These are phyloP conservation scores for Catalaphyllia jardinei DNA, from an alignment of 64 coral and sea anemone species.

Conservation along the genomic window DNA sequence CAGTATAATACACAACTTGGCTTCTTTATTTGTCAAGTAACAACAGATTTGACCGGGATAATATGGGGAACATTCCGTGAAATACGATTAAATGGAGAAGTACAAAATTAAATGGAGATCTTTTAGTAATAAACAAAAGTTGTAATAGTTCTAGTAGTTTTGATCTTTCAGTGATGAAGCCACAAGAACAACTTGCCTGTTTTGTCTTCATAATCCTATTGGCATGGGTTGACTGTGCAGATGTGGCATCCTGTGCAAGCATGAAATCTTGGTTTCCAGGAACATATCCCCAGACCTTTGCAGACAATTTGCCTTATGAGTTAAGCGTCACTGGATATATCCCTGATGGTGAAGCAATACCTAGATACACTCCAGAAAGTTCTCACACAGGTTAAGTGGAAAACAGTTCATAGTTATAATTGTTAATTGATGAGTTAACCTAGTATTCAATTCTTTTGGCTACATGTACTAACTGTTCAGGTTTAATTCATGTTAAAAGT, in stretches of 20 bases:
- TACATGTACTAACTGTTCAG: too few species aligned
- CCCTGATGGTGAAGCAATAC: not conserved
- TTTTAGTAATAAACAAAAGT: not conserved
- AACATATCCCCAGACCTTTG: not conserved
- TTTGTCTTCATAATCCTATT: not conserved
- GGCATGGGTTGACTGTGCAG: slow-evolving; percentile 31
- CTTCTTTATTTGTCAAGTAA: too few species aligned
- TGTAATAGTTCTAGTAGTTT: not conserved
- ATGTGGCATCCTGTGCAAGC: slow-evolving; percentile 13
- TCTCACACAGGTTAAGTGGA: not conserved
- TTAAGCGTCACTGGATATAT: slow-evolving; percentile 5
- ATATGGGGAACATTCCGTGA: too few species aligned
- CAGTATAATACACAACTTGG: too few species aligned
- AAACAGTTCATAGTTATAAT: not conserved
- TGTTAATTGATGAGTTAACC: not conserved
- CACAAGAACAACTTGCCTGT: not conserved
- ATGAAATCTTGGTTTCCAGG: slow-evolving; percentile 33
- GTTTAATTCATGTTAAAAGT: too few species aligned
- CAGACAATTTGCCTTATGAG: slow-evolving; percentile 23
- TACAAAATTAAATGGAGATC: too few species aligned
- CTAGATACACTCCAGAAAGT: not conserved
- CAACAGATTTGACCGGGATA: too few species aligned
- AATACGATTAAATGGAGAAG: too few species aligned
- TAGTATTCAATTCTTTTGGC: too few species aligned
- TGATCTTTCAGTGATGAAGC: not conserved